Conservation (phyloP, 2,113 vertebrate species). For the Neodon shergylaensis region DNA sequence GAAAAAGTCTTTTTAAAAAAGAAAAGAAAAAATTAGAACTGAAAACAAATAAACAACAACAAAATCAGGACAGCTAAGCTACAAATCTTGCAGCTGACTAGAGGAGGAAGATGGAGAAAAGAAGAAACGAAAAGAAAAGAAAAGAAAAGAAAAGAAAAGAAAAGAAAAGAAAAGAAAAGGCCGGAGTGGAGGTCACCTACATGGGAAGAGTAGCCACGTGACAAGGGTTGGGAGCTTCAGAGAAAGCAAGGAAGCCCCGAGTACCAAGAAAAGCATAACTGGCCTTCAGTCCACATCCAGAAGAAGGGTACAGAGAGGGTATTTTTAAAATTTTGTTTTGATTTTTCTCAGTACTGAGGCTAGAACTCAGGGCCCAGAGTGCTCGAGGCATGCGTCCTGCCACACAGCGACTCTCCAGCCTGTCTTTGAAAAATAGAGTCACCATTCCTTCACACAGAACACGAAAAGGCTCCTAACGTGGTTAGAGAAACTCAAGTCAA, state of each 20-base stretch:
- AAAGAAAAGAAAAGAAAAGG: not conserved
- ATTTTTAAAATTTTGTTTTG: not conserved
- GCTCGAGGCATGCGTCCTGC: not conserved
- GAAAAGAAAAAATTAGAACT: not conserved
- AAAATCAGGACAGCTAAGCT: not conserved
- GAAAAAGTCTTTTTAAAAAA: not conserved
- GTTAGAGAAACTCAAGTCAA: not conserved
- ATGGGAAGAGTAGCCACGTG: not conserved
- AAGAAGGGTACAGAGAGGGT: not conserved
- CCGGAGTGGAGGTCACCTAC: not conserved
- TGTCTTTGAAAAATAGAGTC: not conserved
- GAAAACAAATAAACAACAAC: too few species aligned
- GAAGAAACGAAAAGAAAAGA: not conserved
- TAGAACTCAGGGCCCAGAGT: not conserved
- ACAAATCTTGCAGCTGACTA: not conserved
- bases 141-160: not conserved
- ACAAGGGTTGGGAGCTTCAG: not conserved
- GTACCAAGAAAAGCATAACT: not conserved
- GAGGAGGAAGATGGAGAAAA: not conserved
- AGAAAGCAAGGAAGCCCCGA: not conserved
- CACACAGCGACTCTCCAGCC: not conserved
- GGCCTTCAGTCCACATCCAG: not conserved
- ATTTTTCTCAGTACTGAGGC: not conserved
- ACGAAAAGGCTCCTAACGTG: not conserved
- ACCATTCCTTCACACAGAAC: not conserved